Evolutionary conservation across 2,113 vertebrate genomes (phyloP).

Genomic region (Gopherus flavomarginatus): DNA sequence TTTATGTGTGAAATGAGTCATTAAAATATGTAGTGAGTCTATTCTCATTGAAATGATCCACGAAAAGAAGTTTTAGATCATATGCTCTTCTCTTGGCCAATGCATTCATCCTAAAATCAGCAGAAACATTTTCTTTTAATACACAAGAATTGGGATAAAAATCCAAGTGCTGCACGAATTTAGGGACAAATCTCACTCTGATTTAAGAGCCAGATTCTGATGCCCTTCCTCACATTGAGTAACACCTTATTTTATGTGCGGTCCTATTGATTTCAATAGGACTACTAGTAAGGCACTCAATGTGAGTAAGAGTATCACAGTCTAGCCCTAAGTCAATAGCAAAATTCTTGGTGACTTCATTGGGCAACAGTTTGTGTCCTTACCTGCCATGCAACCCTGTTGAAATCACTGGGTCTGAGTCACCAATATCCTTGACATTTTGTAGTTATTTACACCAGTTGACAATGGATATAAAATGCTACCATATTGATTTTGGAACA

Average conservation of each 20-base stretch:
- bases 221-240: neutral
- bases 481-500: neutral
- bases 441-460: neutral
- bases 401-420: neutral
- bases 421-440: neutral
- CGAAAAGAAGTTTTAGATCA: neutral
- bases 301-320: neutral
- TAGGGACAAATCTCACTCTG: neutral
- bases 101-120: neutral
- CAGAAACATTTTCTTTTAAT: slow-evolving; percentile 9
- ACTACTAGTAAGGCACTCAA: neutral
- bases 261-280: neutral
- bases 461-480: neutral
- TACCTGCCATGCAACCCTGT: neutral
- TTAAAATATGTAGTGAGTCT: neutral
- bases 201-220: neutral
- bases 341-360: neutral
- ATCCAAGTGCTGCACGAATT: neutral
- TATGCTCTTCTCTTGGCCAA: neutral
- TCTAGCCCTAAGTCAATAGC: neutral
- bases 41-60: slow-evolving; percentile 36
- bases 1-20: neutral
- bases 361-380: neutral
- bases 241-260: neutral
- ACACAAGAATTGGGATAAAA: neutral